Percentiles rank a stretch among this genome's conserved stretches.
Conservation (phyloP, 2,888 invertebrate species). For the Colletes collaris region DNA sequence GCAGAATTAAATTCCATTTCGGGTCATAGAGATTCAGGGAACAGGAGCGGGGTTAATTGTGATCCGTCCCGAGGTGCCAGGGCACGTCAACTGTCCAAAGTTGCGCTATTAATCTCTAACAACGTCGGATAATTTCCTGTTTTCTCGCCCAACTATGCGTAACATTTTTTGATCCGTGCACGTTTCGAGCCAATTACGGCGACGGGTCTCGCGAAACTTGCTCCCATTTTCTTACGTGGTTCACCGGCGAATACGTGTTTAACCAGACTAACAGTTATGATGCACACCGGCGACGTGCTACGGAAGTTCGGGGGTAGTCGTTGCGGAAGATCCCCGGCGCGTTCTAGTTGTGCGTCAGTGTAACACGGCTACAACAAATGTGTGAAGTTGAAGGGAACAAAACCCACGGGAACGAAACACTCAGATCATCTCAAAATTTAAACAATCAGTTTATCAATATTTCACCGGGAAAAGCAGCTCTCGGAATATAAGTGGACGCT, state of each 20-base stretch:
- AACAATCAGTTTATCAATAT: no score
- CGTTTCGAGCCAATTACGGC: conserved; percentile 27
- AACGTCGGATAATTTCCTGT: conserved; percentile 1
- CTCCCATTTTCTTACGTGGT: conserved; percentile 41
- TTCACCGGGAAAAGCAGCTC: no score
- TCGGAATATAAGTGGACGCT: no score
- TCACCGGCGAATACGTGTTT: conserved; percentile 44
- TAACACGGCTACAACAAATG: conserved; percentile 41
- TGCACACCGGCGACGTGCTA: conserved; percentile 55
- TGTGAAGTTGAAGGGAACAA: conserved; percentile 46
- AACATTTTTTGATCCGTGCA: conserved; percentile 27
- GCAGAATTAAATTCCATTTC: no score
- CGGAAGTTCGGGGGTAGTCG: conserved; percentile 45
- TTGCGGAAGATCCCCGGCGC: conserved; percentile 41
- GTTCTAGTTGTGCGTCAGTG: conserved; percentile 46
- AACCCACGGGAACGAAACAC: conserved; percentile 30
- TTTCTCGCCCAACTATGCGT: conserved; percentile 31
- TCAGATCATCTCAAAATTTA: not conserved
- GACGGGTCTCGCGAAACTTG: conserved; percentile 41
- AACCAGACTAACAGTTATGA: conserved; percentile 59
- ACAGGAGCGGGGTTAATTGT: no score
- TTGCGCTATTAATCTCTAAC: conserved; percentile 32
- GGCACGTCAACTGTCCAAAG: conserved; percentile 2
- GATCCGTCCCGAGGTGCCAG: conserved; percentile 7
- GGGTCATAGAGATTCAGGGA: no score